These are phyloP conservation scores for Daboia siamensis DNA, from an alignment of 2,113 vertebrate species.

Conservation along the genomic window DNA sequence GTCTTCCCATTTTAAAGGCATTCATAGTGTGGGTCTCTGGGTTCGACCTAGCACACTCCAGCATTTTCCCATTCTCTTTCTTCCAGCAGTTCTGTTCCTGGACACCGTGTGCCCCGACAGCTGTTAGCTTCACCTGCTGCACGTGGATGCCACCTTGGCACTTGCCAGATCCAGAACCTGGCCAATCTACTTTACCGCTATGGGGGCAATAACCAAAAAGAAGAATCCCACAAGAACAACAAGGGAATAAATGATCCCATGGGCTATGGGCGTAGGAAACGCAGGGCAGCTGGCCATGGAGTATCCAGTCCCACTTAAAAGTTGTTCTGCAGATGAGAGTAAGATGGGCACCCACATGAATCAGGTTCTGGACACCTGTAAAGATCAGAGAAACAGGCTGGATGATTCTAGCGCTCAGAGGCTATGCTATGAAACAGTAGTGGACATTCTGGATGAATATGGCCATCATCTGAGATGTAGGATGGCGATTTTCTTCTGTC, in stretches of 20 bases:
- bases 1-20: background rate
- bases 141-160: slow-evolving; percentile 33
- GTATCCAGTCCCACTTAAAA: background rate
- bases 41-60: background rate
- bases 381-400: background rate
- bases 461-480: background rate
- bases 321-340: too few relatives aligned
- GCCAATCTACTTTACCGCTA: slow-evolving; percentile 21
- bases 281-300: background rate
- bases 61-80: background rate
- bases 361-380: background rate
- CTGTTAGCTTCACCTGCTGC: background rate
- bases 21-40: too few relatives aligned
- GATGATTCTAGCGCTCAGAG: background rate
- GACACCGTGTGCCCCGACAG: background rate
- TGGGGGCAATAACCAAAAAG: slow-evolving; percentile 10
- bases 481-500: background rate
- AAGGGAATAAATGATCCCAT: slow-evolving; percentile 19
- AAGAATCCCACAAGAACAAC: slow-evolving; percentile 14
- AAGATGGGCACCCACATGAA: background rate
- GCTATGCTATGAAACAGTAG: background rate
- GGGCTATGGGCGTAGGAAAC: slow-evolving; percentile 27
- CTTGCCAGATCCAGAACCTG: slow-evolving; percentile 35
- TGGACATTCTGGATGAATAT: background rate
- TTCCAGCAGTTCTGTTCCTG: background rate